phyloP scores from a whole-genome alignment of 2,113 vertebrate species.

The Petrocephalus zakoni region DNA sequence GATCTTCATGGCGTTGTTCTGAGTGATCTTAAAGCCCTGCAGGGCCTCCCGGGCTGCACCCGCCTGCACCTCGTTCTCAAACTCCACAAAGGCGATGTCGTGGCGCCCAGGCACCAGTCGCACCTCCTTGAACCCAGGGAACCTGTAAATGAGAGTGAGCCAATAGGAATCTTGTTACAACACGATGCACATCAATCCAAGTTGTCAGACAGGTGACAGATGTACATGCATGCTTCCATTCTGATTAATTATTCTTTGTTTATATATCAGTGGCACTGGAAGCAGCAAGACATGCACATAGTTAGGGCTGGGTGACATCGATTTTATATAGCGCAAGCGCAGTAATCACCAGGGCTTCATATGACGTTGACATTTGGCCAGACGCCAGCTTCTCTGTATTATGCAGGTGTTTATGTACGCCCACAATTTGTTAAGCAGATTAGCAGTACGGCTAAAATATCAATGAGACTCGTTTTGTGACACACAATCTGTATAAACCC shows the following conservation, averaged over 20 bases:
- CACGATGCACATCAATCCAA: background rate
- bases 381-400: too few relatives aligned
- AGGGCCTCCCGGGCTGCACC: slow-evolving; percentile 78
- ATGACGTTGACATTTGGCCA: too few relatives aligned
- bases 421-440: too few relatives aligned
- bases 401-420: too few relatives aligned
- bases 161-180: background rate
- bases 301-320: too few relatives aligned
- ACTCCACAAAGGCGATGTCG: slow-evolving; percentile 92
- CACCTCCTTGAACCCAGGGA: slow-evolving; percentile 91
- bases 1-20: slow-evolving; percentile 89
- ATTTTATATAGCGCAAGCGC: too few relatives aligned
- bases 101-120: slow-evolving; percentile 83
- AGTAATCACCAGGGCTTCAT: too few relatives aligned
- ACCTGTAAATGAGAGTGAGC: slow-evolving; percentile 52
- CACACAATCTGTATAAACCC: too few relatives aligned
- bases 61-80: slow-evolving; percentile 86
- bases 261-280: background rate
- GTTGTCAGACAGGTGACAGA: background rate
- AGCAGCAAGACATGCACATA: background rate
- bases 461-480: too few relatives aligned
- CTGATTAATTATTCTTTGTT: background rate
- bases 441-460: too few relatives aligned
- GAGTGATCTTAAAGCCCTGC: slow-evolving; percentile 87
- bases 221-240: background rate